Conservation (phyloP, 2,888 invertebrate species). For the Pediacus dermestoides region DNA sequence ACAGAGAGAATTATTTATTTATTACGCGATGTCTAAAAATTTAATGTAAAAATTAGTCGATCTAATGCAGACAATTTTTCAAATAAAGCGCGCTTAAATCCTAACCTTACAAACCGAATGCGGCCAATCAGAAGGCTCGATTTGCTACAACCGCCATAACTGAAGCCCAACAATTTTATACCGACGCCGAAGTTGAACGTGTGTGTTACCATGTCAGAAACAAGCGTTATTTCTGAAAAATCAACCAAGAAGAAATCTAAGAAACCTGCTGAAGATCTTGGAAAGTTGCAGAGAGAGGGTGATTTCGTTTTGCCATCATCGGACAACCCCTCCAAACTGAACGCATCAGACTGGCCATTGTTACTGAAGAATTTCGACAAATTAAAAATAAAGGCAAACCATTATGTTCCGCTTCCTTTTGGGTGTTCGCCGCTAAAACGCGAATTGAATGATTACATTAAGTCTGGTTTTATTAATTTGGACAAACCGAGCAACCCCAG, state of each 20-base stretch:
- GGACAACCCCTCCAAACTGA: slow-evolving; percentile 66
- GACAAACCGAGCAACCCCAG: slow-evolving; percentile 99
- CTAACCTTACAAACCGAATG: too few species aligned
- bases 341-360: slow-evolving; percentile 92
- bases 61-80: too few species aligned
- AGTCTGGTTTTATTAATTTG: slow-evolving; percentile 91
- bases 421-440: slow-evolving; percentile 93
- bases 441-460: slow-evolving; percentile 82
- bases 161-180: too few species aligned
- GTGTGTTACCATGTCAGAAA: too few species aligned
- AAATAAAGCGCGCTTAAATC: too few species aligned
- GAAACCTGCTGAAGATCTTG: slow-evolving; percentile 62
- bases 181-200: too few species aligned
- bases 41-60: too few species aligned
- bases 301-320: slow-evolving; percentile 77
- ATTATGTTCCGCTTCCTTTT: slow-evolving; percentile 91
- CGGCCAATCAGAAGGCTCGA: too few species aligned
- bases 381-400: slow-evolving; percentile 89
- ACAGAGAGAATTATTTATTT: too few species aligned
- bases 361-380: slow-evolving; percentile 93
- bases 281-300: slow-evolving; percentile 67
- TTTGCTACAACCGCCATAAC: too few species aligned
- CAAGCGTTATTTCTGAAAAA: slow-evolving; percentile 44
- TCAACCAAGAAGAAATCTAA: slow-evolving; percentile 73
- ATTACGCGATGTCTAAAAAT: too few species aligned